Evolutionary conservation across 2,113 vertebrate genomes (phyloP).

Genomic region (Geothlypis trichas): DNA sequence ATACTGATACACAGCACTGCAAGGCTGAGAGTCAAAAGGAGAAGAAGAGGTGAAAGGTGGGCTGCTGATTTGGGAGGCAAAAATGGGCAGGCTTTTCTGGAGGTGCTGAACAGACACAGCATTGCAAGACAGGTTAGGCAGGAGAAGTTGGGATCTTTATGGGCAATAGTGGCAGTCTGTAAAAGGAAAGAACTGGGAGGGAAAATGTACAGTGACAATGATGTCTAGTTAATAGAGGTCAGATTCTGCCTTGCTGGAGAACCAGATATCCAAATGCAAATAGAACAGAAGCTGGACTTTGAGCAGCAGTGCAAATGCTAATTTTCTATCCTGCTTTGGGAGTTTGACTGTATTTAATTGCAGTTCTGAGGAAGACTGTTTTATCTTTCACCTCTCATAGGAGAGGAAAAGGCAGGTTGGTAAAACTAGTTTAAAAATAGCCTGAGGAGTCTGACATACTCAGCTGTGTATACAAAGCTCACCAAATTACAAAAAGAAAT

Average conservation of each 20-base stretch:
- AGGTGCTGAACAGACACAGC: background rate
- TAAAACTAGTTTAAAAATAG: background rate
- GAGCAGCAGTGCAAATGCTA: background rate
- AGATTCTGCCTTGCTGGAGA: background rate
- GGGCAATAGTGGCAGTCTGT: background rate
- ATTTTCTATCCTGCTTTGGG: background rate
- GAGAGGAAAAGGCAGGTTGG: background rate
- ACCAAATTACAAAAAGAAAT: background rate
- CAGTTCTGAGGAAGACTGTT: background rate
- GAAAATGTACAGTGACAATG: background rate
- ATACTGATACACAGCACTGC: background rate
- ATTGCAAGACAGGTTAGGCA: fast-evolving
- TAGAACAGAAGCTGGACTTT: background rate
- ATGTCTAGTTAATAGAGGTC: background rate
- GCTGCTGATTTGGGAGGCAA: background rate
- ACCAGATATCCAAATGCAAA: background rate
- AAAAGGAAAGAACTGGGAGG: background rate
- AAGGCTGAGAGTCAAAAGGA: fast-evolving
- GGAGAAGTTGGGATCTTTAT: background rate
- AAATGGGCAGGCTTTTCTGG: background rate
- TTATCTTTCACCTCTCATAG: background rate
- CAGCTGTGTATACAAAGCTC: background rate
- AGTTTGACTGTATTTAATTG: background rate
- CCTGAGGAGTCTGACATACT: background rate
- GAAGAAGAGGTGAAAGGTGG: background rate